Percentiles rank a stretch among this genome's conserved stretches.
Conservation (phyloP, 2,797 vertebrate species). For the Rhinella marina region DNA sequence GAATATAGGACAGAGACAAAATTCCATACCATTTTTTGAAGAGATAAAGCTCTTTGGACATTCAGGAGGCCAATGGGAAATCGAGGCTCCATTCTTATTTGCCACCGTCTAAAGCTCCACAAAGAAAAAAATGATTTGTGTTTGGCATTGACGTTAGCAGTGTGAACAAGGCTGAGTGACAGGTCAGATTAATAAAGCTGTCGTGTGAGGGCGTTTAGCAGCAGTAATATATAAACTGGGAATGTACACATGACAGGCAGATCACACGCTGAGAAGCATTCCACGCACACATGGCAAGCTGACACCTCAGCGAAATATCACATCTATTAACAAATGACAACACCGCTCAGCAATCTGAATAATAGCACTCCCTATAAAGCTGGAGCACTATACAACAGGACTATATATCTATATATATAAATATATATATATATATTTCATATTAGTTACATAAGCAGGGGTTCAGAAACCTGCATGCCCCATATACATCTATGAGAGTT, state of each 20-base stretch:
- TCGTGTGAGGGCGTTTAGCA: neutral
- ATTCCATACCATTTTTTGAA: neutral
- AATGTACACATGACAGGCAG: conserved; percentile 36
- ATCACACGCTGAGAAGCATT: conserved; percentile 49
- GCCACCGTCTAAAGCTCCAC: neutral
- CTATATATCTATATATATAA: neutral
- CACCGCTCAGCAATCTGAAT: conserved; percentile 19
- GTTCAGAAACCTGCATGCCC: too few relatives aligned
- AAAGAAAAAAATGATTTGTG: neutral
- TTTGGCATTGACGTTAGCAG: neutral
- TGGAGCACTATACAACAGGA: neutral
- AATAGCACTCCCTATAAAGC: neutral
- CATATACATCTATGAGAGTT: too few relatives aligned
- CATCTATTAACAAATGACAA: conserved; percentile 28
- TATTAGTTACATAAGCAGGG: too few relatives aligned
- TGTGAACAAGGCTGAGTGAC: neutral
- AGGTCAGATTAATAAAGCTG: conserved; percentile 40
- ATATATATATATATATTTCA: too few relatives aligned
- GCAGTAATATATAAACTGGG: conserved; percentile 40
- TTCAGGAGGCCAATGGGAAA: neutral
- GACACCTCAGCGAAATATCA: conserved; percentile 51
- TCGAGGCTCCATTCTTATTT: neutral
- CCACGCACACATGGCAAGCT: conserved; percentile 40
- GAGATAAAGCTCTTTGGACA: neutral
- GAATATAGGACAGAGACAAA: too few relatives aligned